phyloP scores from a whole-genome alignment of 2,113 vertebrate genomes.

The Origma solitaria region DNA sequence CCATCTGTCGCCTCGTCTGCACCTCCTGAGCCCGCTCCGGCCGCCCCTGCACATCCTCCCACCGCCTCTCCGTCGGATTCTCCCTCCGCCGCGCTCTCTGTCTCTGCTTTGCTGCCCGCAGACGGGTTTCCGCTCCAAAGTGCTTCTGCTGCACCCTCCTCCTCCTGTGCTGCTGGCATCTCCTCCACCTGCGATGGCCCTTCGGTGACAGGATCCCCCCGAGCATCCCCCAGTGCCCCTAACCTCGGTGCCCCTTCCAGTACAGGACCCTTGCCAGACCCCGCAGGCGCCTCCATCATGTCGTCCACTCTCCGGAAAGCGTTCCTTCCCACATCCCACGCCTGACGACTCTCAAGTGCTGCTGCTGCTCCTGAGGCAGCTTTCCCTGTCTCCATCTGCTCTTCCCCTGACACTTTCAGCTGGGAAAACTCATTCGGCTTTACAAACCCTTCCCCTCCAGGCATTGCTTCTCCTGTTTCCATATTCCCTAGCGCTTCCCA shows the following conservation, averaged over 20 bases:
- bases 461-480: neutral
- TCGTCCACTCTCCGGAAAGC: neutral
- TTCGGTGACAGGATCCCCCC: neutral
- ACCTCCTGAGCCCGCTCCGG: no score
- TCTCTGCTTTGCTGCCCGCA: neutral
- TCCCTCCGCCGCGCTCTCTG: neutral
- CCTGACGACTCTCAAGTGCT: neutral
- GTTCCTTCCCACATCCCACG: neutral
- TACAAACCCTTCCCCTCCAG: neutral
- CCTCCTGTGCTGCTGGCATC: neutral
- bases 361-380: neutral
- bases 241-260: neutral
- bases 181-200: neutral
- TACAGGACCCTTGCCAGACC: neutral
- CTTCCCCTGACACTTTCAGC: neutral
- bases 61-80: accelerated
- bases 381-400: neutral
- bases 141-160: neutral
- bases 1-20: neutral
- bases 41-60: neutral
- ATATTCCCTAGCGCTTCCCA: neutral
- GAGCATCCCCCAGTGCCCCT: neutral
- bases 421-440: neutral
- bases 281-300: neutral
- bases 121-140: neutral